These are phyloP conservation scores for Euleptes europaea DNA, from an alignment of 2,113 vertebrate species.

Conservation along the genomic window DNA sequence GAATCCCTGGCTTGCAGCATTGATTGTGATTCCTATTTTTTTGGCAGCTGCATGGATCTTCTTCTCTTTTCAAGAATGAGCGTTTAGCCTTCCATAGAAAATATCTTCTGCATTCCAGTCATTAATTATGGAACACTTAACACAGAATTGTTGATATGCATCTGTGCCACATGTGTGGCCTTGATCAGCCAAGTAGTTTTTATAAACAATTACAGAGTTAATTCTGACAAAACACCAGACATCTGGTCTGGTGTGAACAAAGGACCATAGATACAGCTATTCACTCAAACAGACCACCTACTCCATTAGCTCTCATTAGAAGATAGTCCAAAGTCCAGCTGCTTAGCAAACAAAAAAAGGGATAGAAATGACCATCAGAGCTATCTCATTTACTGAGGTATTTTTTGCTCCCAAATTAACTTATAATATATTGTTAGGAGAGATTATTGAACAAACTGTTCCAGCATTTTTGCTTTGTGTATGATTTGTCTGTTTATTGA, in stretches of 20 bases:
- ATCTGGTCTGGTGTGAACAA: slow-evolving; percentile 51
- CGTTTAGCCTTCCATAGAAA: slow-evolving; percentile 1
- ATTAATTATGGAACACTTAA: slow-evolving; percentile 56
- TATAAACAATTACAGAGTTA: slow-evolving; percentile 58
- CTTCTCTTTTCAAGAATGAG: slow-evolving; percentile 17
- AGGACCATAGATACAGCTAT: slow-evolving; percentile 23
- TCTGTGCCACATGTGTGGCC: slow-evolving; percentile 56
- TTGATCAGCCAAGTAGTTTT: slow-evolving; percentile 38
- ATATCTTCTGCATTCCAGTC: slow-evolving; percentile 27
- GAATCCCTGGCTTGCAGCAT: background rate
- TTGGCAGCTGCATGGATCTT: background rate
- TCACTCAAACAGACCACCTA: slow-evolving; percentile 28
- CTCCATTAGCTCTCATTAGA: background rate
- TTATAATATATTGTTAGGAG: background rate
- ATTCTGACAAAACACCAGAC: slow-evolving; percentile 60
- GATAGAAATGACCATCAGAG: fast-evolving
- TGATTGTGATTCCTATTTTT: slow-evolving; percentile 2
- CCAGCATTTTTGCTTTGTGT: background rate
- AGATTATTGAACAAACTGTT: background rate
- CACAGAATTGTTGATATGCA: slow-evolving; percentile 37
- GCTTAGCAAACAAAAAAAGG: background rate
- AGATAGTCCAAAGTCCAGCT: slow-evolving; percentile 18
- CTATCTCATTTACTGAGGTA: background rate
- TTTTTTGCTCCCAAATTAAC: slow-evolving; percentile 32
- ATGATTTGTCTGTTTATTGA: background rate